Conservation (phyloP, 2,113 vertebrate genomes). For the Phalacrocorax carbo region DNA sequence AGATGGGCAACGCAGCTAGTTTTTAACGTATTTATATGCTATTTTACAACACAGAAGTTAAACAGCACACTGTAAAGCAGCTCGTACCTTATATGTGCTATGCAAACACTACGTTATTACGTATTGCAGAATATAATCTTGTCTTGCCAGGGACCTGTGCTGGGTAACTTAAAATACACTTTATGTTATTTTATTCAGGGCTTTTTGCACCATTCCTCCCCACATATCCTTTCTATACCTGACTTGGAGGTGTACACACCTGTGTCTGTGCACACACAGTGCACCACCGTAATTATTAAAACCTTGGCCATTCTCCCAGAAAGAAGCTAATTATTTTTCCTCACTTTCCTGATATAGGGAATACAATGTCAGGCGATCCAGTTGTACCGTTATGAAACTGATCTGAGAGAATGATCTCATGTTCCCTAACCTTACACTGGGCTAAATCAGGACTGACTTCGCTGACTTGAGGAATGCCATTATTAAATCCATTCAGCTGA, state of each 20-base stretch:
- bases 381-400: neutral
- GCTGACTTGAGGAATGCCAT: neutral
- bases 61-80: neutral
- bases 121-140: neutral
- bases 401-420: neutral
- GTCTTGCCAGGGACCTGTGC: neutral
- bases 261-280: neutral
- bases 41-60: neutral
- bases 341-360: neutral
- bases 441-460: neutral
- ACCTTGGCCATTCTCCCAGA: neutral
- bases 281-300: neutral
- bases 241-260: neutral
- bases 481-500: neutral
- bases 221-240: neutral
- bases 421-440: neutral
- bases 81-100: neutral
- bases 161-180: neutral
- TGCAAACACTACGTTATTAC: neutral
- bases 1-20: neutral
- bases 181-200: neutral
- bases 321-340: neutral
- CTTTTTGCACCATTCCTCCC: neutral
- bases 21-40: neutral
- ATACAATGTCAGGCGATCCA: accelerated